Evolutionary conservation across 2,888 invertebrate genomes (phyloP).

Genomic region (Adelognathus sp.): DNA sequence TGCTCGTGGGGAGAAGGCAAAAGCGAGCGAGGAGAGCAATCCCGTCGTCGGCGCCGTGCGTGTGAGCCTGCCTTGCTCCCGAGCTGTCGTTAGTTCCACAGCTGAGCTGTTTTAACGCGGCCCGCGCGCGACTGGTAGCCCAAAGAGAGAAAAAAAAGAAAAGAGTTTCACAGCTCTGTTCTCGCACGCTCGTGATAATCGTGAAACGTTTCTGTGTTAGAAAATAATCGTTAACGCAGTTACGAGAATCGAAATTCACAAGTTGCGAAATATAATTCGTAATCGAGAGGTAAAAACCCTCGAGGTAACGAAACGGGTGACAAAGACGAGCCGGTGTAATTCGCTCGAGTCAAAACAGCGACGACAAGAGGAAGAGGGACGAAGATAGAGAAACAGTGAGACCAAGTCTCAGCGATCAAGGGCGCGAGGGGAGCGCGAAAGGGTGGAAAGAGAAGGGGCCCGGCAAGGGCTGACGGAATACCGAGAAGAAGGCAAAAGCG

Average conservation of each 20-base stretch:
- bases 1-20: constrained; percentile 70
- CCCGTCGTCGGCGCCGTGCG: constrained; percentile 71
- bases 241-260: neutral
- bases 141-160: constrained; percentile 28
- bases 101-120: constrained; percentile 73
- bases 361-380: neutral
- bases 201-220: neutral
- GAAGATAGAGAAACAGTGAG: neutral
- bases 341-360: constrained; percentile 4
- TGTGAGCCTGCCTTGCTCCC: constrained; percentile 54
- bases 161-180: too few species aligned
- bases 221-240: neutral
- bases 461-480: constrained; percentile 23
- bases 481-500: constrained; percentile 12
- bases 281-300: neutral
- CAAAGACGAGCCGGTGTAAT: neutral
- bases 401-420: constrained; percentile 2
- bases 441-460: neutral
- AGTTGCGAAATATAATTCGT: too few species aligned
- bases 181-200: neutral
- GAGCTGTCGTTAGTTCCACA: constrained; percentile 75
- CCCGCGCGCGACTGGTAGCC: constrained; percentile 62
- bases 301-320: neutral
- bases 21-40: constrained; percentile 58
- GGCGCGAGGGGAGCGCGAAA: constrained; percentile 13